Evolutionary conservation across 2,113 vertebrate genomes (phyloP), one percentile per base, ranked within the genome.

Genomic region (Ibidorhyncha struthersii): DNA sequence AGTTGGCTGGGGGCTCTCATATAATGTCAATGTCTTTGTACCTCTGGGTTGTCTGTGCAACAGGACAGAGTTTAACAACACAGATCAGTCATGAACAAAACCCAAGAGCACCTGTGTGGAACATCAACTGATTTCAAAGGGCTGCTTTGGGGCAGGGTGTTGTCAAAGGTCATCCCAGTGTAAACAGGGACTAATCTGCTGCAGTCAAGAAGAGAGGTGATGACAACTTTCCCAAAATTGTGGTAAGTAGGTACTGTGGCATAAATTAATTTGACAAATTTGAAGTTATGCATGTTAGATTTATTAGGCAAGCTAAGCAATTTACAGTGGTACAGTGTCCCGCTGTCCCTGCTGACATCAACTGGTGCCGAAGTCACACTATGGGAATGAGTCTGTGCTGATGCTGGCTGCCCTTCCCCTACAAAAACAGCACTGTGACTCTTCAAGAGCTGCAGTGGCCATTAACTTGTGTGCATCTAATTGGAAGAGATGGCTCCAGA

Each of bases 181-280:
- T 40, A 73, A 92, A 63, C 15, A 58, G 62, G 76, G 92, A 74
- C 82, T 86, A 83, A 90, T 86, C 63, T 78, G 58, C 41, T 81
- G 34, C 32, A 59, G 30, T 47, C 26, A 74, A 36, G 53, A 88
- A 58, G 15, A 26, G 50, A 55, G 12, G 5, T 21, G 45, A 72
- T 23, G 21, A 15, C 41, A 81, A 10, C 23, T 89, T 82, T 82
- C 25, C 43, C 43, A 86, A 62, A 81, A 96, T 50, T 53, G 13
- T 59, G 9, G 9, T 53, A 76, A 82, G 43, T 30, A 80, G 40
- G 66, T 72, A 18, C 30, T 36, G 47, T 14, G 29, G 15, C 43
- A 86, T 70, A 78, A 91, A 94, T 86, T 89, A 92, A 62, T 74
- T 78, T 62, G 47, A 55, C 6, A 84, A 86, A 91, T 83, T 89